Evolutionary conservation across 2,888 invertebrate species (phyloP).

Genomic region (Polia nebulosa): DNA sequence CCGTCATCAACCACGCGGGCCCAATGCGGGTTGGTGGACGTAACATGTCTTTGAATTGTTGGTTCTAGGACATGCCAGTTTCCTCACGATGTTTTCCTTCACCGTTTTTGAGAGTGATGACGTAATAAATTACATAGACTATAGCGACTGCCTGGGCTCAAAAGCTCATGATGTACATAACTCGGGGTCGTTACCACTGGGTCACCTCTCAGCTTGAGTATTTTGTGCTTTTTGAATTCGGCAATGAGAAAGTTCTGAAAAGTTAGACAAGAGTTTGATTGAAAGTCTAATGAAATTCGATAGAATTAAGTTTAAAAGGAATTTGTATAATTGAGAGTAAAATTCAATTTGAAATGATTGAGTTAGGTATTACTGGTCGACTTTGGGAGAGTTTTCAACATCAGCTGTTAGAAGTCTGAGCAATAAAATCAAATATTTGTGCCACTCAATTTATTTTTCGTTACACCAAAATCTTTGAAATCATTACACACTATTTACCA

Average conservation of each 20-base stretch:
- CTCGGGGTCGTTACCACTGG: too few species aligned
- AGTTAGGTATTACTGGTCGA: not conserved
- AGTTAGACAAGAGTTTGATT: not conserved
- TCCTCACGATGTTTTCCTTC: too few species aligned
- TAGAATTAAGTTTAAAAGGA: conserved; percentile 7
- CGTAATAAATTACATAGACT: too few species aligned
- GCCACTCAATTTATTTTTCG: conserved; percentile 1
- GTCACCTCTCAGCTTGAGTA: too few species aligned
- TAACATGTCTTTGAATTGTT: too few species aligned
- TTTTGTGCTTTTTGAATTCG: conserved; percentile 13
- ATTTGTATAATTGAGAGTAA: not conserved
- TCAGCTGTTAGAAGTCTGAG: too few species aligned
- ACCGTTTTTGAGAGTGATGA: too few species aligned
- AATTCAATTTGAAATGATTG: not conserved
- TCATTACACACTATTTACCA: conserved; percentile 27
- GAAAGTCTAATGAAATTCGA: conserved; percentile 8
- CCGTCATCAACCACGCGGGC: too few species aligned
- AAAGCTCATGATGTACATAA: too few species aligned
- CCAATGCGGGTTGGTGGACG: too few species aligned
- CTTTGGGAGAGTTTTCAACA: conserved; percentile 3
- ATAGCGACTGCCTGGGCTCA: too few species aligned
- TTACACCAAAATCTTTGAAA: conserved; percentile 8
- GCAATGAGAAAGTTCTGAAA: conserved; percentile 18
- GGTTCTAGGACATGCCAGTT: too few species aligned
- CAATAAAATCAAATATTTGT: not conserved